Evolutionary conservation across 2,888 invertebrate genomes (phyloP).

Genomic region (Philopedon plagiatum): DNA sequence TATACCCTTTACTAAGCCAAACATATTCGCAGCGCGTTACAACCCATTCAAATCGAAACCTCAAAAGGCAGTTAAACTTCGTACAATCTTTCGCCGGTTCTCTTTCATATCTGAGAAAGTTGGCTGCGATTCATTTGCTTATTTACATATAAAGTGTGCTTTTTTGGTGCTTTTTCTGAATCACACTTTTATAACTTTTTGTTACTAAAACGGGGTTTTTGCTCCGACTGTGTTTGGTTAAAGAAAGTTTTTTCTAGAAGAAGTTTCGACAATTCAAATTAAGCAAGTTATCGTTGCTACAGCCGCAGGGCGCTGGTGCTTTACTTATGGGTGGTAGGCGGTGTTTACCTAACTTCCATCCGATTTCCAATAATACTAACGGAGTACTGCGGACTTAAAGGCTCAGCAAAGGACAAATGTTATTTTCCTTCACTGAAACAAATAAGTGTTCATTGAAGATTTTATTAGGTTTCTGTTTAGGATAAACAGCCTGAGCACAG

Average conservation of each 20-base stretch:
- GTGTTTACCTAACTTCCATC: too few species aligned
- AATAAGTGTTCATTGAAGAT: too few species aligned
- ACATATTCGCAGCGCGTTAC: not conserved
- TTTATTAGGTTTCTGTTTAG: too few species aligned
- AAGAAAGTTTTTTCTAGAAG: not conserved
- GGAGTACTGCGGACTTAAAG: too few species aligned
- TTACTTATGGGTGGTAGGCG: too few species aligned
- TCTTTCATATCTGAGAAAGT: conserved; percentile 35
- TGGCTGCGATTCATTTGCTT: conserved; percentile 43
- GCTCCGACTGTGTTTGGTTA: not conserved
- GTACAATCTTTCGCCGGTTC: conserved; percentile 26
- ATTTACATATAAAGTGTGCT: conserved; percentile 48
- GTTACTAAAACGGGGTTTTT: not conserved
- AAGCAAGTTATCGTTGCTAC: too few species aligned
- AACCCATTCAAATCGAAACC: conserved; percentile 10
- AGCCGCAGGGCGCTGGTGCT: too few species aligned
- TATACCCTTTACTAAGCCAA: not conserved
- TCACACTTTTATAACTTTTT: conserved; percentile 28
- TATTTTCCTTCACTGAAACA: too few species aligned
- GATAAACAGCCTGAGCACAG: too few species aligned
- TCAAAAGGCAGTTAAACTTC: conserved; percentile 16
- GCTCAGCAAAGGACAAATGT: too few species aligned
- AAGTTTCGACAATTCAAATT: not conserved
- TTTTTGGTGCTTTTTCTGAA: conserved; percentile 14
- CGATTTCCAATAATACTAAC: too few species aligned